Base-by-base conservation (phyloP, 2,888 invertebrate species). In the Ochropleura leucogaster region DNA sequence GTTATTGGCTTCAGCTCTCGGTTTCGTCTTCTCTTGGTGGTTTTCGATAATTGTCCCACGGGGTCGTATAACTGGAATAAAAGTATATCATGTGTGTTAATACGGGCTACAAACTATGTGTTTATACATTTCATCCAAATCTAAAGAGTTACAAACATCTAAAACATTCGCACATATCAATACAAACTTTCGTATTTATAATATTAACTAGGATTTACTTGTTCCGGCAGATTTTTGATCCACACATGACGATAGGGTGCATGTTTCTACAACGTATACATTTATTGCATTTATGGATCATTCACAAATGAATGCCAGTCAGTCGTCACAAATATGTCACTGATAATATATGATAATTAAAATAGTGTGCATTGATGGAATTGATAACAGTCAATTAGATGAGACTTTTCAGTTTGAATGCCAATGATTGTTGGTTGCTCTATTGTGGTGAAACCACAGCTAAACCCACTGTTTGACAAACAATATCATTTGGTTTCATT, bases 331-430 rank as follows among this genome's bases (percentile, higher is more conserved):
- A 65, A 76, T 47, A 20, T 46, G 12, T 59, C 40, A 0, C 3
- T 47, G 49, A 51, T 42, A 51, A 64, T 64, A 46, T 46, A 76
- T 57, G n/a, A 20, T 65, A 20, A 14, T 76, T 57, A 40, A 66
- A 76, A 18, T 46, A 77, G 59, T 40, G 14, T 67, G 30, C 20
- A 46, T 16, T 20, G 44, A 59, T 46, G 51, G 30, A 68, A 75
- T n/a, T 46, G 6, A 42, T 60, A 51, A 51, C 14, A 55, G 9
- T 46, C 49, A 76, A 78, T 77, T 77, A 78, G 44, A 63, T 57
- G 62, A 55, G 46, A 63, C 44, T 70, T 78, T 77, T 30, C 53
- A 42, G 40, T 46, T 57, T 46, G 30, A 16, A 30, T 67, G 16
- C 16, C 66, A 76, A 9, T 47, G 40, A 62, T 63, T 68, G 40